Evolutionary conservation across 1,140 invertebrate species (phyloP).

Genomic region (Drosophila varians): DNA sequence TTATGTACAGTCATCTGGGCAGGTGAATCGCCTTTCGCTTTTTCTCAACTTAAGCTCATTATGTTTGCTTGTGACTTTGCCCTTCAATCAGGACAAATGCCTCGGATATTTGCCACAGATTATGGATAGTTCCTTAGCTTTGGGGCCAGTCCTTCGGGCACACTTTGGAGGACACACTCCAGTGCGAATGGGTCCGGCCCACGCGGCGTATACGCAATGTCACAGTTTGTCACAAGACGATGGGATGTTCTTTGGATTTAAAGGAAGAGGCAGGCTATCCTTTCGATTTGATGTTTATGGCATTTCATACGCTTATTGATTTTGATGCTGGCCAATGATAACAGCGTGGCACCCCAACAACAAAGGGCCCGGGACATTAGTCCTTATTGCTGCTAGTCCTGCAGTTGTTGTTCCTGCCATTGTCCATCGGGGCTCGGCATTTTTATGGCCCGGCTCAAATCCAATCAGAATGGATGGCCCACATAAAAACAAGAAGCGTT

Average conservation of each 20-base stretch:
- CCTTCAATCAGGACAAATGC: slow-evolving; percentile 60
- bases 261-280: slow-evolving; percentile 25
- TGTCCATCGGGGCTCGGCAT: slow-evolving; percentile 32
- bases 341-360: slow-evolving; percentile 13
- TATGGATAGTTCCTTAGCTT: slow-evolving; percentile 23
- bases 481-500: slow-evolving; percentile 66
- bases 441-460: slow-evolving; percentile 62
- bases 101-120: slow-evolving; percentile 30
- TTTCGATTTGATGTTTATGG: slow-evolving; percentile 64
- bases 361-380: slow-evolving; percentile 49
- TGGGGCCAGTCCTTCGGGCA: slow-evolving; percentile 11
- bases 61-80: slow-evolving; percentile 46
- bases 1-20: slow-evolving; percentile 3
- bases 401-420: not conserved
- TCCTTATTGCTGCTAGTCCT: slow-evolving; percentile 21
- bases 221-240: slow-evolving; percentile 9
- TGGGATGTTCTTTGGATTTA: slow-evolving; percentile 28
- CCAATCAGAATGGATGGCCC: slow-evolving; percentile 70
- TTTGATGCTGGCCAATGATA: slow-evolving; percentile 61
- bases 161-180: slow-evolving; percentile 28
- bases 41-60: slow-evolving; percentile 66
- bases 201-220: slow-evolving; percentile 43
- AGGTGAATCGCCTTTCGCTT: slow-evolving; percentile 33
- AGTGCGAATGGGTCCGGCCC: not conserved
- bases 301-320: slow-evolving; percentile 76